phyloP scores from a whole-genome alignment of 2,888 invertebrate species.

The Ophraella communa region DNA sequence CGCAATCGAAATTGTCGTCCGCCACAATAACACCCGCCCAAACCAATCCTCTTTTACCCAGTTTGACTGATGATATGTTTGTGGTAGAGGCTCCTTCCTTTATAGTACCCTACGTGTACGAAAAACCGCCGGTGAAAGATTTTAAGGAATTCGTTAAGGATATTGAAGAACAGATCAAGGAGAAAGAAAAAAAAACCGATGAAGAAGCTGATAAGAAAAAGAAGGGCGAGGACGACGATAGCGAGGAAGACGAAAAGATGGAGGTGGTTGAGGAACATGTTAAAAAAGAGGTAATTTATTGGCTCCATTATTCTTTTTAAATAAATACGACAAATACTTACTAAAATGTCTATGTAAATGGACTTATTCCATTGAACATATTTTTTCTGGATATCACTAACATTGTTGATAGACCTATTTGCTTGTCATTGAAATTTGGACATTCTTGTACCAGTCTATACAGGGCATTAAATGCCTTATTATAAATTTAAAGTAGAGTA shows the following conservation, averaged over 20 bases:
- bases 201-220: slow-evolving; percentile 41
- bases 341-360: too few relatives aligned
- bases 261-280: slow-evolving; percentile 39
- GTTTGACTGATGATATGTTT: slow-evolving; percentile 89
- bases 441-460: too few relatives aligned
- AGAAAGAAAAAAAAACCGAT: slow-evolving; percentile 48
- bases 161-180: slow-evolving; percentile 60
- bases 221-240: slow-evolving; percentile 59
- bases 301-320: not conserved
- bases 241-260: slow-evolving; percentile 46
- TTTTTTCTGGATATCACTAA: too few relatives aligned
- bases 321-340: too few relatives aligned
- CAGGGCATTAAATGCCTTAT: too few relatives aligned
- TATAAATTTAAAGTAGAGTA: too few relatives aligned
- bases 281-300: slow-evolving; percentile 39
- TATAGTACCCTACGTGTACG: slow-evolving; percentile 92
- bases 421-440: too few relatives aligned
- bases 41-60: slow-evolving; percentile 73
- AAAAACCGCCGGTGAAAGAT: slow-evolving; percentile 83
- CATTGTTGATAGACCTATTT: too few relatives aligned
- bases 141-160: slow-evolving; percentile 75
- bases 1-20: slow-evolving; percentile 51
- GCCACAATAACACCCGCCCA: slow-evolving; percentile 48
- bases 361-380: too few relatives aligned
- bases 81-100: slow-evolving; percentile 92